Conservation (phyloP, 2,888 invertebrate genomes). For the Scelioninae gen. 2 region DNA sequence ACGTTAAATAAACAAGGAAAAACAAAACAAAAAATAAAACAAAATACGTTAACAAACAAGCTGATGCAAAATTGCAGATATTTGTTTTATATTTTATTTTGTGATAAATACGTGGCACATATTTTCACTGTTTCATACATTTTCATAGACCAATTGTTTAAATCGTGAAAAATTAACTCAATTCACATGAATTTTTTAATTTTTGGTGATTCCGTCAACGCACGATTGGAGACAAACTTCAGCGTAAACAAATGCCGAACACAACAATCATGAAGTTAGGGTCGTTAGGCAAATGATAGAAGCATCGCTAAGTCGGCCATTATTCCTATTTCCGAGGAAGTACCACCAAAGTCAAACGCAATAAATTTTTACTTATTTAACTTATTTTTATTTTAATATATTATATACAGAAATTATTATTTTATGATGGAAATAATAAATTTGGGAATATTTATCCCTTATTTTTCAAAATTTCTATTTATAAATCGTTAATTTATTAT, state of each 20-base stretch:
- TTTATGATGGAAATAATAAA: no score
- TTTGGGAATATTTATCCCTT: no score
- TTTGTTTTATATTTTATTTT: not conserved
- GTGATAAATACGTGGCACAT: constrained; percentile 26
- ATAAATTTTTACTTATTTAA: no score
- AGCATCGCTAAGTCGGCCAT: constrained; percentile 67
- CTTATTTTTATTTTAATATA: no score
- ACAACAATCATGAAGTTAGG: constrained; percentile 75
- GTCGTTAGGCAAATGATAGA: constrained; percentile 64
- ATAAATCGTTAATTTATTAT: no score
- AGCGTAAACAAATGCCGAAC: constrained; percentile 74
- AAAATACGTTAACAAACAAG: constrained; percentile 19
- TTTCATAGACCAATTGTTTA: constrained; percentile 6
- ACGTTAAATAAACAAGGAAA: not conserved
- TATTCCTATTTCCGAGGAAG: constrained; percentile 5
- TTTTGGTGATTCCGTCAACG: constrained; percentile 22
- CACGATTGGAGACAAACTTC: constrained; percentile 71
- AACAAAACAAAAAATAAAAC: constrained; percentile 18
- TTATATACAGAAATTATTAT: no score
- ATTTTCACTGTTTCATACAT: constrained; percentile 20
- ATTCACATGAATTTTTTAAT: constrained; percentile 1
- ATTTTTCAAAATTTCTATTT: no score
- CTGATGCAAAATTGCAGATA: no score
- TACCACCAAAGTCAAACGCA: no score
- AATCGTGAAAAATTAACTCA: not conserved